phyloP scores from a whole-genome alignment of 2,888 invertebrate species.

The Germaria angustata region DNA sequence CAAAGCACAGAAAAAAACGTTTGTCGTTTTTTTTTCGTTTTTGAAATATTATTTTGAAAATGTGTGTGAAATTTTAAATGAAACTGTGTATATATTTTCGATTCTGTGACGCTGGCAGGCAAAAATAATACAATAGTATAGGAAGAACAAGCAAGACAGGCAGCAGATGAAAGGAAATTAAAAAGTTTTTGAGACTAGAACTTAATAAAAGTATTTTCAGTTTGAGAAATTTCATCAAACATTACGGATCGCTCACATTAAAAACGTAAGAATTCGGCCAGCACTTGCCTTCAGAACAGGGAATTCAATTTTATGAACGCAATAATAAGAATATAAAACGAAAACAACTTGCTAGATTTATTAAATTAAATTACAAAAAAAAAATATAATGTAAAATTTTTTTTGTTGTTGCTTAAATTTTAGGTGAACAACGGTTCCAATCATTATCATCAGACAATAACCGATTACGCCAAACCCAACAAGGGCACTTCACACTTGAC shows the following conservation, averaged over 20 bases:
- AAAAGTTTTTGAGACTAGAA: constrained; percentile 71
- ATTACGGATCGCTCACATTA: constrained; percentile 70
- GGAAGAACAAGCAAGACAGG: constrained; percentile 30
- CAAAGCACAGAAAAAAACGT: constrained; percentile 55
- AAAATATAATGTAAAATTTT: not conserved
- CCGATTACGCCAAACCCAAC: constrained; percentile 86
- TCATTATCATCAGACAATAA: constrained; percentile 84
- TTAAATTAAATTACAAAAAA: not conserved
- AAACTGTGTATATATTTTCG: constrained; percentile 25
- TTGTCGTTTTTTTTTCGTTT: constrained; percentile 28
- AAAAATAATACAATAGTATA: constrained; percentile 70
- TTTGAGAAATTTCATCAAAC: constrained; percentile 77
- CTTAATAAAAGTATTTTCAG: constrained; percentile 79
- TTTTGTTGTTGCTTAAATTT: constrained; percentile 53
- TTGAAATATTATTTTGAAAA: constrained; percentile 54
- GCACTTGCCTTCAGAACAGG: not conserved
- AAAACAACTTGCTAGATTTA: not conserved
- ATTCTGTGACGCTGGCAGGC: constrained; percentile 45
- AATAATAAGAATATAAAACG: not conserved
- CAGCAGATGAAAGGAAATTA: constrained; percentile 49
- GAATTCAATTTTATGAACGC: not conserved
- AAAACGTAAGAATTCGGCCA: constrained; percentile 67
- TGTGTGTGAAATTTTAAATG: constrained; percentile 60
- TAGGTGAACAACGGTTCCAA: constrained; percentile 83
- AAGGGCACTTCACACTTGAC: constrained; percentile 81